Evolutionary conservation across 2,888 invertebrate species (phyloP), one percentile per base, ranked within the genome.

Genomic region (Ornithoptera priamus): DNA sequence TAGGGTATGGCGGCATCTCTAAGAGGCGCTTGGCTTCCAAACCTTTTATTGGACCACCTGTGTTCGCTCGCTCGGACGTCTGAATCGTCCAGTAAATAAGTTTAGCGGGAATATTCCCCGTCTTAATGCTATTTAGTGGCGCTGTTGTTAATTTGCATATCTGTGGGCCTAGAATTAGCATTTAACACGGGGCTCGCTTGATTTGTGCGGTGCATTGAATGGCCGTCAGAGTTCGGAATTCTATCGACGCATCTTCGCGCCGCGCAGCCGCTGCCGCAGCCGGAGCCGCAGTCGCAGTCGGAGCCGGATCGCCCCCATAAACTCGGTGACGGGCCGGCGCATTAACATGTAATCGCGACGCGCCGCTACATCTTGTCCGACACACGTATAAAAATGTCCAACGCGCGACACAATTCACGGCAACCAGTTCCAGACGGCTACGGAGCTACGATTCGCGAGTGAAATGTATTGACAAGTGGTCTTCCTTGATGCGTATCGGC

Each of bases 61-160:
- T 90, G 91, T 89, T 86, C 85, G 85, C 85, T 84, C 83, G 81
- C 81, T 79, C 78, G 82, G 91, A 92, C 92, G 87, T 91, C 87
- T 92, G 92, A 91, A 92, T 92, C 90, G 92, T 92, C 86, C 90
- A 86, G 88, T 91, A 91, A 92, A 92, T 91, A 92, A 90, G 89
- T 85, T 87, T 88, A 87, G 88, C 85, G 86, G 85, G 89, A 89
- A 90, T 88, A 87, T 87, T 87, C 78, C 82, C 78, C 80, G 81
- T 83, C 83, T 89, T 86, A 86, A 86, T 88, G 85, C 85, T 86
- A 87, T 89, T 89, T 89, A 89, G 85, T 85, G 84, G 84, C 84
- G 82, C 78, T 85, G 85, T 80, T 80, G 81, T 84, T 85, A 80
- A 88, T 87, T 89, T 88, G 88, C 88, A 89, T 89, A 85, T 79